These are phyloP conservation scores for Lithophane ornitopus DNA, from an alignment of 2,888 invertebrate species.

Conservation along the genomic window DNA sequence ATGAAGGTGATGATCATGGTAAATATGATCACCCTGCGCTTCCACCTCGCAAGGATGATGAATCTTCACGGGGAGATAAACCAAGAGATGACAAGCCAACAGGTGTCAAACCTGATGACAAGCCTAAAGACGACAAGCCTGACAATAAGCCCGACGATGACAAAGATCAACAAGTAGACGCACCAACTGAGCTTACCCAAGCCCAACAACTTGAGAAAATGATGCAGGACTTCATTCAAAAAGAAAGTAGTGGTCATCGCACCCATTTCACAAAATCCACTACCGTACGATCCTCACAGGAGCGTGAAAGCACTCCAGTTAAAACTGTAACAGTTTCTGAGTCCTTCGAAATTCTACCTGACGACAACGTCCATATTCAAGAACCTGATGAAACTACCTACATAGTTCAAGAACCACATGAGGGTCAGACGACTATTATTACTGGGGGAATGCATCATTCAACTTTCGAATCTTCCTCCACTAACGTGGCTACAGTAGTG, in stretches of 20 bases:
- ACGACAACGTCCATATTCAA: conserved; percentile 51
- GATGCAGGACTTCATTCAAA: conserved; percentile 77
- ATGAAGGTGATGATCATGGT: conserved; percentile 76
- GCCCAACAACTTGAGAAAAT: conserved; percentile 69
- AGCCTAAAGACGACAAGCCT: conserved; percentile 51
- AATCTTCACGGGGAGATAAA: conserved; percentile 37
- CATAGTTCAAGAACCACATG: conserved; percentile 76
- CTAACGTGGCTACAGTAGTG: conserved; percentile 91
- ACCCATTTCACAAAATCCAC: conserved; percentile 59
- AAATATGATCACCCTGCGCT: conserved; percentile 70
- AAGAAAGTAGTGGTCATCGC: conserved; percentile 69
- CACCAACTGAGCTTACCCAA: conserved; percentile 60
- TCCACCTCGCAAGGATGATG: conserved; percentile 66
- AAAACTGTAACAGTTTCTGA: conserved; percentile 69
- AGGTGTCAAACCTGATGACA: conserved; percentile 61
- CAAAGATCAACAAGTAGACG: conserved; percentile 51
- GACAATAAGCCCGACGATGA: conserved; percentile 56
- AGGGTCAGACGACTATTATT: conserved; percentile 65
- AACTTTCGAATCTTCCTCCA: conserved; percentile 72
- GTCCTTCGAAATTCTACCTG: conserved; percentile 67
- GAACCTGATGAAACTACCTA: conserved; percentile 67
- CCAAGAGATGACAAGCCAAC: conserved; percentile 53
- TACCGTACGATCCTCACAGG: conserved; percentile 57
- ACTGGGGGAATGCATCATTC: conserved; percentile 75
- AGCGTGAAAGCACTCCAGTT: conserved; percentile 70